Conservation (phyloP, 2,797 vertebrate species). For the Amblyraja radiata region DNA sequence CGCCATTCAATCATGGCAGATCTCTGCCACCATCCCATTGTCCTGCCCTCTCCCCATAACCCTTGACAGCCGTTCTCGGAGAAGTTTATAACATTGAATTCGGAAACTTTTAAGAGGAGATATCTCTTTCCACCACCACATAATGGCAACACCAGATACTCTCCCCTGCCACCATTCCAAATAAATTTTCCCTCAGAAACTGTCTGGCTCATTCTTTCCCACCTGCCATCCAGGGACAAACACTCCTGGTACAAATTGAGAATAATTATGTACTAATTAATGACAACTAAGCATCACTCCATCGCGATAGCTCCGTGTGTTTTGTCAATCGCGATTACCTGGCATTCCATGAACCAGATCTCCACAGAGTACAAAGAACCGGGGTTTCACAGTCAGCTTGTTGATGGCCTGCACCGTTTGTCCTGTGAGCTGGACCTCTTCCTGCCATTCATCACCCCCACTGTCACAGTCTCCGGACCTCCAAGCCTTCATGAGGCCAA, state of each 20-base stretch:
- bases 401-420: constrained; percentile 77
- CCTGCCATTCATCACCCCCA: constrained; percentile 80
- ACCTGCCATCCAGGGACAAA: too few relatives aligned
- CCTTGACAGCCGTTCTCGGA: too few relatives aligned
- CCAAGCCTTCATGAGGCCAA: constrained; percentile 96
- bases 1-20: too few relatives aligned
- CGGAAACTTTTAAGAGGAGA: neutral
- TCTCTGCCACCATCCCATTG: too few relatives aligned
- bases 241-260: too few relatives aligned
- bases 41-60: neutral
- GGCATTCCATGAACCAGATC: constrained; percentile 92
- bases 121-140: neutral
- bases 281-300: too few relatives aligned
- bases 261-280: too few relatives aligned
- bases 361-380: constrained; percentile 83
- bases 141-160: too few relatives aligned
- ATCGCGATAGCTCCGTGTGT: neutral
- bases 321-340: constrained; percentile 56
- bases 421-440: constrained; percentile 76
- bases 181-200: too few relatives aligned
- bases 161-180: too few relatives aligned
- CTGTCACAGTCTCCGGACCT: constrained; percentile 62
- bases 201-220: too few relatives aligned
- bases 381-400: constrained; percentile 71
- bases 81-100: neutral